Conservation (phyloP, 2,888 invertebrate species). For the Trisateles emortualis region DNA sequence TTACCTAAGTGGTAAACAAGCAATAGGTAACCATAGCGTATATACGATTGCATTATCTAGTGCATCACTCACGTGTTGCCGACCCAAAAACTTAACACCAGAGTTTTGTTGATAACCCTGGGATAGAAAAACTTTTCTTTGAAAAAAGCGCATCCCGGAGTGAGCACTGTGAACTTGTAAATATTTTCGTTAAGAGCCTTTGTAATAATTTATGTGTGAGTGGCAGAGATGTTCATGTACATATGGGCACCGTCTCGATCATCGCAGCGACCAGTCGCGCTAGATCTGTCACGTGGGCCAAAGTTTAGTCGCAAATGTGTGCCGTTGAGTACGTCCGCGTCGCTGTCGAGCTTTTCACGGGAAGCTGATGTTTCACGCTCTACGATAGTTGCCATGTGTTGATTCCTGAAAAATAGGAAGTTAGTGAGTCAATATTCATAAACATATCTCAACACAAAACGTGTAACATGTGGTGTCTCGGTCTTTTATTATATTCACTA, state of each 20-base stretch:
- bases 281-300: conserved; percentile 60
- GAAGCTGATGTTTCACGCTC: conserved; percentile 77
- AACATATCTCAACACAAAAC: too few relatives aligned
- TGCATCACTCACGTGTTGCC: too few relatives aligned
- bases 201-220: conserved; percentile 63
- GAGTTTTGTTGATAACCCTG: too few relatives aligned
- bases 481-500: background rate
- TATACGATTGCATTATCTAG: too few relatives aligned
- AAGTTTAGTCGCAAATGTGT: conserved; percentile 78
- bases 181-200: background rate
- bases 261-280: conserved; percentile 59
- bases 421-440: background rate
- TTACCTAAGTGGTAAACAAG: too few relatives aligned
- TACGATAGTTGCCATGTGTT: conserved; percentile 83
- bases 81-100: too few relatives aligned
- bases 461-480: too few relatives aligned
- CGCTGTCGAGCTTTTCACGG: conserved; percentile 72
- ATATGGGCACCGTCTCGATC: conserved; percentile 74
- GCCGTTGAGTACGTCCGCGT: conserved; percentile 57
- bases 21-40: too few relatives aligned
- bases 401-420: conserved; percentile 55
- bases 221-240: conserved; percentile 84
- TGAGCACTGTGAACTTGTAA: too few relatives aligned
- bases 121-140: too few relatives aligned
- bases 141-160: too few relatives aligned